Conservation (phyloP, 2,113 vertebrate genomes). For the Oreamnos americanus region DNA sequence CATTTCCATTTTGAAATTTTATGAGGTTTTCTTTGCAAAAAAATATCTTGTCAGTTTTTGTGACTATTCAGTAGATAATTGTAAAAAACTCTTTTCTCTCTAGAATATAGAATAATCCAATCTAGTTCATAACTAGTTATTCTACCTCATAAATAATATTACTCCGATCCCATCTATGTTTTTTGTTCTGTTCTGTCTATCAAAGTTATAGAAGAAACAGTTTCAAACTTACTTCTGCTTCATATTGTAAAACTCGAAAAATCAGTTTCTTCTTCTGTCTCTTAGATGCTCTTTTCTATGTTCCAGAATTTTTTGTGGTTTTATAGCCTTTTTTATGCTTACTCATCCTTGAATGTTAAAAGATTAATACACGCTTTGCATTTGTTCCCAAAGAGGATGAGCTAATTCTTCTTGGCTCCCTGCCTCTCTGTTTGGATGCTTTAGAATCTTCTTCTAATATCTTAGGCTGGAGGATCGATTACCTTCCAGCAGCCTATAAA, state of each 20-base stretch:
- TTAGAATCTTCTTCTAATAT: slow-evolving; percentile 22
- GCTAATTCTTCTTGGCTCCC: slow-evolving; percentile 54
- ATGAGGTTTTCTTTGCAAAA: background rate
- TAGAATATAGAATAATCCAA: background rate
- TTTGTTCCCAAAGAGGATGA: slow-evolving; percentile 46
- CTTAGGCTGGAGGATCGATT: slow-evolving; percentile 7
- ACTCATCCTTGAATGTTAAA: slow-evolving; percentile 42
- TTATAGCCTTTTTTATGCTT: slow-evolving; percentile 21
- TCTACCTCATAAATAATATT: background rate
- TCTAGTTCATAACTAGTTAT: background rate
- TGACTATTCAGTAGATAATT: background rate
- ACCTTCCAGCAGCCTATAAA: slow-evolving; percentile 22
- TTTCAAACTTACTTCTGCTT: slow-evolving; percentile 34
- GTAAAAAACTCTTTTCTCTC: background rate
- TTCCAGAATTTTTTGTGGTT: slow-evolving; percentile 10
- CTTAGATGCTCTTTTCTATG: background rate
- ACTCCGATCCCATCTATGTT: background rate
- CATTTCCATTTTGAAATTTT: slow-evolving; percentile 30
- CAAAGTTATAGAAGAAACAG: background rate
- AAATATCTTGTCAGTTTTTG: background rate
- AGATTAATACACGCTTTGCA: slow-evolving; percentile 11
- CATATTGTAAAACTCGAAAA: background rate
- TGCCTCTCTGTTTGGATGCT: slow-evolving; percentile 2
- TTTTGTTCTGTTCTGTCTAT: background rate
- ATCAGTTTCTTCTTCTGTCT: background rate